Evolutionary conservation across 2,888 invertebrate genomes (phyloP).

Genomic region (Ophioninae sp.): DNA sequence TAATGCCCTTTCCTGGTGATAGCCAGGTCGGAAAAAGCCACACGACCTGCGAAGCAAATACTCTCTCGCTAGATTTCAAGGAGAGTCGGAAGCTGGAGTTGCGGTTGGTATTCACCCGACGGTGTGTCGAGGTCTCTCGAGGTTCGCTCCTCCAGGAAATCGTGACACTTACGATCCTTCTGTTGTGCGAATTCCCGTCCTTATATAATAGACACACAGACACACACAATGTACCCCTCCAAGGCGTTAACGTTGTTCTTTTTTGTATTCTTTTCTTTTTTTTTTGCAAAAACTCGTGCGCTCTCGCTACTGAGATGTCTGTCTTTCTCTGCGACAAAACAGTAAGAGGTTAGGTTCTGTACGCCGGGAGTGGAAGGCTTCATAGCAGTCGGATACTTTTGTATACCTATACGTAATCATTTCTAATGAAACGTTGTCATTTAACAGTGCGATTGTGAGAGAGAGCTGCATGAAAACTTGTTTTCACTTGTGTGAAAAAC

Average conservation of each 20-base stretch:
- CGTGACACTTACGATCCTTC: constrained; percentile 47
- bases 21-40: neutral
- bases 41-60: constrained; percentile 2
- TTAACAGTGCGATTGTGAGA: constrained; percentile 77
- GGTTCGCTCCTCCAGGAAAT: constrained; percentile 43
- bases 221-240: neutral
- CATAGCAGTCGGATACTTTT: constrained; percentile 14
- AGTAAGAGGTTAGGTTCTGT: constrained; percentile 20
- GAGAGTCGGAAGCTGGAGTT: constrained; percentile 32
- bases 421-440: constrained; percentile 79
- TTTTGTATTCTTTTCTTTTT: constrained; percentile 34
- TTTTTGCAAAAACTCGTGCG: constrained; percentile 38
- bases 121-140: constrained; percentile 50
- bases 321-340: constrained; percentile 28
- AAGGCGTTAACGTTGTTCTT: constrained; percentile 7
- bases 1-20: neutral
- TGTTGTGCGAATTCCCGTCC: constrained; percentile 41
- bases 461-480: constrained; percentile 73
- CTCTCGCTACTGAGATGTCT: constrained; percentile 35
- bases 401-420: constrained; percentile 74
- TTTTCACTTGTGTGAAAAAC: constrained; percentile 80
- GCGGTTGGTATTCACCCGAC: constrained; percentile 35
- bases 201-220: constrained; percentile 8
- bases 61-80: neutral
- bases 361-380: constrained; percentile 23